Percentiles rank a stretch among this genome's conserved stretches.
Evolutionary conservation across 2,113 vertebrate genomes (phyloP).

Genomic region (Cephalopholis sonnerati): DNA sequence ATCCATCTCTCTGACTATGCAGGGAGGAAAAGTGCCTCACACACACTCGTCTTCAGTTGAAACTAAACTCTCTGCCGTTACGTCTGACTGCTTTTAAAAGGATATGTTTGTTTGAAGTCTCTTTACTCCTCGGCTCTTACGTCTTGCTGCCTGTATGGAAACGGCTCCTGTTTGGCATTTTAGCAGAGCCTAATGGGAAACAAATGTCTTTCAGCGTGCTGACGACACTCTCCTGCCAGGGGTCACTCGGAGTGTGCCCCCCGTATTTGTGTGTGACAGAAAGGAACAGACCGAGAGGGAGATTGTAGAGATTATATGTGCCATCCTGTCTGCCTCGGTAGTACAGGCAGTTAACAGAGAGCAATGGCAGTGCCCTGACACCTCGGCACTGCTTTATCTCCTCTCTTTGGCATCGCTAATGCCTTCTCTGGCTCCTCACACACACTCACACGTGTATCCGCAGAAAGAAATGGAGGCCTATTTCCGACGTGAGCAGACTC

Average conservation of each 20-base stretch:
- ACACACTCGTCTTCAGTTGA: constrained; percentile 24
- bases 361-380: constrained; percentile 13
- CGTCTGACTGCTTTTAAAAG: constrained; percentile 29
- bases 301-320: constrained; percentile 28
- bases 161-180: constrained; percentile 19
- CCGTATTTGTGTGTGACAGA: background rate
- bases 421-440: constrained; percentile 3
- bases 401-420: constrained; percentile 1
- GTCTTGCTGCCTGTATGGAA: background rate
- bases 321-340: constrained; percentile 22
- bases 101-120: constrained; percentile 54
- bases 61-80: constrained; percentile 24
- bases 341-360: constrained; percentile 20
- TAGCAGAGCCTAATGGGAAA: constrained; percentile 27
- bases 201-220: constrained; percentile 44
- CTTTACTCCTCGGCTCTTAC: background rate
- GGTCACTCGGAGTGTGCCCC: constrained; percentile 37
- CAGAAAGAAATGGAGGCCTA: background rate
- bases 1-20: constrained; percentile 7
- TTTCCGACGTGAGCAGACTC: constrained; percentile 3
- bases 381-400: constrained; percentile 32
- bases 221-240: background rate
- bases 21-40: background rate
- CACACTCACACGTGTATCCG: background rate
- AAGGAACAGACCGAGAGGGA: background rate